These are phyloP conservation scores for Mya arenaria DNA, from an alignment of 1,140 invertebrate species.

Conservation along the genomic window DNA sequence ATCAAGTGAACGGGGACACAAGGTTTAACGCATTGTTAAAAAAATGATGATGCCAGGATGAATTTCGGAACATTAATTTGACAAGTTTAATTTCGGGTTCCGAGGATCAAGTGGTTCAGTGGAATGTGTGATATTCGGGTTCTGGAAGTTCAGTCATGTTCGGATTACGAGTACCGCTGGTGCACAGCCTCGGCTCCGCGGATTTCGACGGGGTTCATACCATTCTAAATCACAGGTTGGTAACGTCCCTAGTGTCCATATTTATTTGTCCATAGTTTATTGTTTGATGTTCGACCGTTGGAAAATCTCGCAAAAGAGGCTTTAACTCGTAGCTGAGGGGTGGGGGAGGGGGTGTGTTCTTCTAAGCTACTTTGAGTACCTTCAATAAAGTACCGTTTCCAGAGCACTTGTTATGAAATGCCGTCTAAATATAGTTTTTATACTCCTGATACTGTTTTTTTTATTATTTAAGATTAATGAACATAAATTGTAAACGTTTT, in stretches of 20 bases:
- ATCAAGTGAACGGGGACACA: background rate
- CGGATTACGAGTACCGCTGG: slow-evolving; percentile 42
- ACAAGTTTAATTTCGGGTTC: too few relatives aligned
- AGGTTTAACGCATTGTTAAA: slow-evolving; percentile 1
- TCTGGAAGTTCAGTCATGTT: slow-evolving; percentile 50
- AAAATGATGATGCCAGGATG: too few relatives aligned
- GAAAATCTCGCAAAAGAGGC: background rate
- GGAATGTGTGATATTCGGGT: too few relatives aligned
- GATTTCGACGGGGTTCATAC: slow-evolving; percentile 47
- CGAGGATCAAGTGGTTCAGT: too few relatives aligned
- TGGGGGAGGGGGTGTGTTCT: background rate
- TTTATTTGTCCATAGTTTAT: background rate
- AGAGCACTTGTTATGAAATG: background rate
- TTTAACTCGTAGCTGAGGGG: background rate
- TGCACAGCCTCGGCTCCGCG: slow-evolving; percentile 23
- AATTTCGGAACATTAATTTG: too few relatives aligned
- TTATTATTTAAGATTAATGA: too few relatives aligned
- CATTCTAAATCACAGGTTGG: slow-evolving; percentile 46
- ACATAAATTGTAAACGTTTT: too few relatives aligned
- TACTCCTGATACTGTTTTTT: too few relatives aligned
- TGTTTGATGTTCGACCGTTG: background rate
- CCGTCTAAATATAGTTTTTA: background rate
- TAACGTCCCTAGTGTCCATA: background rate
- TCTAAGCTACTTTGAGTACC: background rate
- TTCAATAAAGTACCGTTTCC: background rate